A percentile compares a stretch with the other conserved stretches of the same genome.
Conservation (phyloP, 2,113 vertebrate genomes). For the Entomyzon cyanotis region DNA sequence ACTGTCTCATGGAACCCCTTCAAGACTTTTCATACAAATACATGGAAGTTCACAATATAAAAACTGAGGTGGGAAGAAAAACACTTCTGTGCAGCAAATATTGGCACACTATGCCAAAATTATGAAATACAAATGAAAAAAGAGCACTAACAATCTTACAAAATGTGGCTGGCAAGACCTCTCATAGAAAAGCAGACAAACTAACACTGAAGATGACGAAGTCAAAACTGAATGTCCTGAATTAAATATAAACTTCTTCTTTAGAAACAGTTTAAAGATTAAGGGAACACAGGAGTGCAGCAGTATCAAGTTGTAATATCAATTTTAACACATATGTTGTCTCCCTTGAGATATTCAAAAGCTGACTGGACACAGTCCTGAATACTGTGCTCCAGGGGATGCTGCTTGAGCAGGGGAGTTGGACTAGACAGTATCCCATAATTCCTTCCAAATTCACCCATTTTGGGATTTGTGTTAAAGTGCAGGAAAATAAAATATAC, state of each 20-base stretch:
- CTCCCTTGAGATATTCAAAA: neutral
- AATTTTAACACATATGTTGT: neutral
- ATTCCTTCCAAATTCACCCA: neutral
- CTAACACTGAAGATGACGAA: accelerated
- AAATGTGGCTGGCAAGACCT: neutral
- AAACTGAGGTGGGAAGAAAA: neutral
- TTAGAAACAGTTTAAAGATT: neutral
- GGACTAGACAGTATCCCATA: neutral
- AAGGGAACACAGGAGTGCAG: neutral
- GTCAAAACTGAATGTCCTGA: neutral
- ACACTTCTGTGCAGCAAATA: neutral
- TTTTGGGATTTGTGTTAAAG: neutral
- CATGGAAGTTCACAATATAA: neutral
- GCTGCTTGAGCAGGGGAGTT: neutral
- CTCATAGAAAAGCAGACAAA: neutral
- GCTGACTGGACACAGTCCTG: neutral
- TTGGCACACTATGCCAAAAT: neutral
- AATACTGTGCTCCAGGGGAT: neutral
- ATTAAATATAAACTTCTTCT: neutral
- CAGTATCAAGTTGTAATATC: neutral
- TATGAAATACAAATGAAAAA: neutral
- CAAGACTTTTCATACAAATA: neutral
- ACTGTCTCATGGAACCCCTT: neutral
- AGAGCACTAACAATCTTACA: neutral
- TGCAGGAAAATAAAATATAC: neutral